Base-by-base conservation (phyloP, 2,888 invertebrate genomes). In the Allophyes oxyacanthae region DNA sequence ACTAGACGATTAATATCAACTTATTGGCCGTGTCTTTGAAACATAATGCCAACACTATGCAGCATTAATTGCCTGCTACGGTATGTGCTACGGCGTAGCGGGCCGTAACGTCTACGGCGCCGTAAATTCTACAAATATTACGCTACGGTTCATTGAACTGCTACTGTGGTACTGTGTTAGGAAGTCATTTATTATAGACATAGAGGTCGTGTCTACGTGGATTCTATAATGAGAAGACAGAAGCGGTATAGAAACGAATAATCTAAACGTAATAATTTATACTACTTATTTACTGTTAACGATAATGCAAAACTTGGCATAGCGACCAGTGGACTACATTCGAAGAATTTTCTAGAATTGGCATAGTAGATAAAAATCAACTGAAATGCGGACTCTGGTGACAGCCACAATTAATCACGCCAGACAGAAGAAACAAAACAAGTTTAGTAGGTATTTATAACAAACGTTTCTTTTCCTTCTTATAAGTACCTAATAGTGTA, bases 1-100 rank as follows among this genome's bases (percentile, higher is more conserved):
- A 45, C 10, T 33, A 42, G 10, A 38, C 34, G 3, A 53, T 36
- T 55, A 36, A 13, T 36, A 58, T 30, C 15, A 42, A 26, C 37
- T 15, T 52, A 52, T 30, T 51, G 9, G 43, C 44, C 38, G 26
- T 51, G 36, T 59, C 54, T 59, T 58, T 33, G 50, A 36, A 59
- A 58, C 34, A 37, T 51, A 67, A 72, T 46, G 44, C 60, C 56
- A 52, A 59, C 61, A 67, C 61, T 52, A 54, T 40, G 38, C 52
- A 44, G 54, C 44, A 60, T 60, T 70, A 73, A 62, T 71, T 68
- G 59, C 38, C 57, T 28, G 59, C 63, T 61, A 59, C 60, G 51
- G 42, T 55, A 45, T 63, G 59, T 71, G 53, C 73, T 73, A 73
- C 73, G 73, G 54, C 73, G 73, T 73, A 73, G 68, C 68, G 46